phyloP scores from a whole-genome alignment of 1,140 invertebrate species.

The Drosophila sechellia region DNA sequence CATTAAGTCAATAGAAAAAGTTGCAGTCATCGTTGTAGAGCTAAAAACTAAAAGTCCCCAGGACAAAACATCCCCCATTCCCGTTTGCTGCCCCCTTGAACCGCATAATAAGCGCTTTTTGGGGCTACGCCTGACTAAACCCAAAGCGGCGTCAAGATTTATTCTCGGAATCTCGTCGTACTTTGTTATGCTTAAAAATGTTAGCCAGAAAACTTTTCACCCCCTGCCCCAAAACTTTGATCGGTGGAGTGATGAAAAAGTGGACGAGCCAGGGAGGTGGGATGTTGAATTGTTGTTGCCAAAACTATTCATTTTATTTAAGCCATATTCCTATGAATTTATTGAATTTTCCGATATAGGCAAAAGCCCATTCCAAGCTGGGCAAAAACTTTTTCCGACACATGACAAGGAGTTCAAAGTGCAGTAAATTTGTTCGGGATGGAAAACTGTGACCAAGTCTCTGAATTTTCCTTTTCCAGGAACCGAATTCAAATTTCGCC shows the following conservation, averaged over 20 bases:
- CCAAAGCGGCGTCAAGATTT: conserved; percentile 71
- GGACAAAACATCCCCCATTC: conserved; percentile 18
- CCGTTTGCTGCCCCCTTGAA: neutral
- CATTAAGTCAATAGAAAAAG: conserved; percentile 78
- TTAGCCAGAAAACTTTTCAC: conserved; percentile 58
- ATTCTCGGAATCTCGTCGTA: conserved; percentile 64
- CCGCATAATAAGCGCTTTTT: conserved; percentile 55
- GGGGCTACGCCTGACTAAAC: conserved; percentile 66
- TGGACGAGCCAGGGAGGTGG: neutral
- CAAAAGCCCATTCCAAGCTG: neutral
- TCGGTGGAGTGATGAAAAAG: conserved; percentile 25
- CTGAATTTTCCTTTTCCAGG: neutral
- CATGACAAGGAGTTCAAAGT: conserved; percentile 13
- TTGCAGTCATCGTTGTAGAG: conserved; percentile 58
- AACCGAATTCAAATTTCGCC: conserved; percentile 2
- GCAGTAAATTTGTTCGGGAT: conserved; percentile 30
- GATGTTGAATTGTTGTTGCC: neutral
- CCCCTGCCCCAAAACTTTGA: conserved; percentile 26
- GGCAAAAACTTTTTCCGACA: neutral
- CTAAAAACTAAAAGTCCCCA: conserved; percentile 37
- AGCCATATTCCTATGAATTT: neutral
- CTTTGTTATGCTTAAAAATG: conserved; percentile 77
- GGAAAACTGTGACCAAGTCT: neutral
- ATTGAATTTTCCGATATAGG: too few species aligned
- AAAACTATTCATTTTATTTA: neutral